A percentile compares a stretch with the other conserved stretches of the same genome.
These are phyloP conservation scores for Aplysina aerophoba DNA, from an alignment of 37 sponge, comb jelly and placozoan genomes.

Conservation along the genomic window DNA sequence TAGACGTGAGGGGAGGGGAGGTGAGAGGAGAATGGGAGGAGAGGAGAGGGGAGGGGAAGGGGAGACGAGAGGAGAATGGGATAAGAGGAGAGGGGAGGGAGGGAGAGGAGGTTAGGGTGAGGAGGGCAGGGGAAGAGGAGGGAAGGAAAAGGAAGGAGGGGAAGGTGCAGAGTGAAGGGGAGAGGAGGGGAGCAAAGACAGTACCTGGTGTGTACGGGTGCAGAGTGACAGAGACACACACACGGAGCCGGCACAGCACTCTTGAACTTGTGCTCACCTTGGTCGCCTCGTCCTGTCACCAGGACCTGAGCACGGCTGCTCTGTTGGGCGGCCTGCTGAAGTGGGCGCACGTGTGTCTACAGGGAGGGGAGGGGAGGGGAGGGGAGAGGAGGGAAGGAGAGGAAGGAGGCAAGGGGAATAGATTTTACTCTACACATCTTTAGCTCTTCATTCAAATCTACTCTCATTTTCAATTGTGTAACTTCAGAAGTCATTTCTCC, in stretches of 20 bases:
- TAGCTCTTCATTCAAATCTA: too few species aligned
- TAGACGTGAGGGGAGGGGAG: neutral
- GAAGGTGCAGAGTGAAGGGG: neutral
- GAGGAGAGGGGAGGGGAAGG: neutral
- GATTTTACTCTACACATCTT: too few species aligned
- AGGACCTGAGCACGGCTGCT: neutral
- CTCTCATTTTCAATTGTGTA: too few species aligned
- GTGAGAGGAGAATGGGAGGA: neutral
- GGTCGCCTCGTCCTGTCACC: neutral
- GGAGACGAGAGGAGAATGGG: neutral
- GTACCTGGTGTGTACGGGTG: neutral
- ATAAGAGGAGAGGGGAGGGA: neutral
- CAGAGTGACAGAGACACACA: too few species aligned
- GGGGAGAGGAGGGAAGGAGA: neutral
- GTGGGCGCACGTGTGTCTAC: neutral
- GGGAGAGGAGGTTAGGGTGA: neutral
- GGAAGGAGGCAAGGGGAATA: neutral
- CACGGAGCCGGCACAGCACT: too few species aligned
- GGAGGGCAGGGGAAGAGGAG: neutral
- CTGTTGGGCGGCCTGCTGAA: neutral
- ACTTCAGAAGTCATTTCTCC: too few species aligned
- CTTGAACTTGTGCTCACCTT: too few species aligned
- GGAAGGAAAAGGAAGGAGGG: neutral
- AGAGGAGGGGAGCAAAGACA: slow-evolving; percentile 3
- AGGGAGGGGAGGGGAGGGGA: neutral